These are phyloP conservation scores for Leptothorax acervorum DNA, from an alignment of 2,888 invertebrate genomes.

Conservation along the genomic window DNA sequence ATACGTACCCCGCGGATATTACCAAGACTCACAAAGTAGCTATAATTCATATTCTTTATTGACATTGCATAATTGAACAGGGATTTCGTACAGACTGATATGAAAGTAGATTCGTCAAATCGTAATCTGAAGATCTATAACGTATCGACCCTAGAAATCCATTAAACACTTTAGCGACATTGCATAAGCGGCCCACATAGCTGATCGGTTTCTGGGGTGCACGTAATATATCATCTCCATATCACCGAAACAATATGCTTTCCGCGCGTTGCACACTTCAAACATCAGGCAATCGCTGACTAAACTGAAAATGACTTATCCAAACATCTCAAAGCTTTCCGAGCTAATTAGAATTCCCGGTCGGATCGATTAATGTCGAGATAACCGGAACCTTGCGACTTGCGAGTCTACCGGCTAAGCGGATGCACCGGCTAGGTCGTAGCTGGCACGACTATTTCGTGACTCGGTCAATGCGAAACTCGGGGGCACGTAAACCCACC, in stretches of 20 bases:
- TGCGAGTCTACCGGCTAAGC: background rate
- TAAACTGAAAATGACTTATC: slow-evolving; percentile 48
- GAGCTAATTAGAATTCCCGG: slow-evolving; percentile 41
- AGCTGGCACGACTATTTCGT: slow-evolving; percentile 29
- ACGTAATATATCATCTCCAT: slow-evolving; percentile 13
- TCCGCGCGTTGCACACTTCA: slow-evolving; percentile 20
- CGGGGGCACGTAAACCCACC: slow-evolving; percentile 66
- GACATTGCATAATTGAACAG: background rate
- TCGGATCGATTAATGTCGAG: slow-evolving; percentile 34
- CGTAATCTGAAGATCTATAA: background rate
- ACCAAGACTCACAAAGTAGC: background rate
- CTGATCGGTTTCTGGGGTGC: background rate
- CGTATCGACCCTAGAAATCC: background rate
- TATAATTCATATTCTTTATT: slow-evolving; percentile 10
- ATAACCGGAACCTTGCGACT: slow-evolving; percentile 8
- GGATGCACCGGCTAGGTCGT: slow-evolving; percentile 24
- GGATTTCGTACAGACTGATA: background rate
- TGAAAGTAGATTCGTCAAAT: slow-evolving; percentile 10
- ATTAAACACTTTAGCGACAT: slow-evolving; percentile 31
- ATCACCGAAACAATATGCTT: slow-evolving; percentile 24
- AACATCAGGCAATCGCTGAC: slow-evolving; percentile 17
- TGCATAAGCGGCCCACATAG: background rate
- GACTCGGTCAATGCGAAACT: slow-evolving; percentile 63
- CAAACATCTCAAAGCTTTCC: slow-evolving; percentile 33
- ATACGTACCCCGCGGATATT: background rate